Percentiles rank a stretch among this genome's conserved stretches.
Evolutionary conservation across 2,797 vertebrate species (phyloP).

Genomic region (Sparus aurata): DNA sequence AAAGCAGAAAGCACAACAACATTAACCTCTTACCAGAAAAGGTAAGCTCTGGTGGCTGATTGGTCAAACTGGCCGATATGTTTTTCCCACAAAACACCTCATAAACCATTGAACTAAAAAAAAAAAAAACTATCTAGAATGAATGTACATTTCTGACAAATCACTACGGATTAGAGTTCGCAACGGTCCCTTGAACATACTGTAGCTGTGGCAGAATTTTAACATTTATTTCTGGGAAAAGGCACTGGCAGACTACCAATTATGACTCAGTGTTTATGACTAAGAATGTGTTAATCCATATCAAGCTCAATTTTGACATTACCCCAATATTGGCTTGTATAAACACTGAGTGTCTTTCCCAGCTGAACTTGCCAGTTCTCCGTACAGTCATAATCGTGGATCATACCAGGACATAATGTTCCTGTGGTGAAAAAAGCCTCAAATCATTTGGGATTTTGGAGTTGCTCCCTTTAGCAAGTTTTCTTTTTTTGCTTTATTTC

Average conservation of each 20-base stretch:
- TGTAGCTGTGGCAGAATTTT: neutral
- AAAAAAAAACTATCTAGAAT: neutral
- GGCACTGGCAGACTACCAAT: neutral
- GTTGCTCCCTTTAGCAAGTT: constrained; percentile 45
- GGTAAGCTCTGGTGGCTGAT: no score
- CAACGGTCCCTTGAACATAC: neutral
- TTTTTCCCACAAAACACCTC: no score
- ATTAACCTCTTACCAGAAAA: no score
- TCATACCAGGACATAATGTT: constrained; percentile 52
- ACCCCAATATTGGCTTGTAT: neutral
- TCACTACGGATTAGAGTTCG: neutral
- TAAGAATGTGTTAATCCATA: constrained; percentile 15
- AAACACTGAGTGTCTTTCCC: constrained; percentile 7
- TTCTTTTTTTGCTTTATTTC: constrained; percentile 60
- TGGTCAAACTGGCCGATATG: no score
- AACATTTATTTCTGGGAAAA: neutral
- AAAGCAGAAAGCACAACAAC: no score
- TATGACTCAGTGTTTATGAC: neutral
- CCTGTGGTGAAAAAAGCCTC: constrained; percentile 31
- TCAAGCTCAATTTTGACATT: constrained; percentile 1
- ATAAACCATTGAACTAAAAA: neutral
- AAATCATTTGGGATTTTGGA: constrained; percentile 57
- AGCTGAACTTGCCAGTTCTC: constrained; percentile 24
- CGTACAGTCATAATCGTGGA: constrained; percentile 43
- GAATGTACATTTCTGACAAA: neutral